Conservation (phyloP, 2,797 vertebrate genomes). For the Bryconaethiops microstoma region DNA sequence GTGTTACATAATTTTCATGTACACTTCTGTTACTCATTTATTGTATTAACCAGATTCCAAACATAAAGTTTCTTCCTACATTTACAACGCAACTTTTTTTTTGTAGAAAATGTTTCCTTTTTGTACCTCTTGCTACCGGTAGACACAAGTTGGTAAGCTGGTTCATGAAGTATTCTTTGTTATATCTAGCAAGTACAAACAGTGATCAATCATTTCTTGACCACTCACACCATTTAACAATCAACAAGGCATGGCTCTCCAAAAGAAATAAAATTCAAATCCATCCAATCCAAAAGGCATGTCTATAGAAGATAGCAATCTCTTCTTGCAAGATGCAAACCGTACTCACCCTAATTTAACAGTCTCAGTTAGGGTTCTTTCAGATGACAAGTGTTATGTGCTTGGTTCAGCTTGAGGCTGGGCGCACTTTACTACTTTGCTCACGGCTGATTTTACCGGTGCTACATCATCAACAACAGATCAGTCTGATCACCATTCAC, state of each 20-base stretch:
- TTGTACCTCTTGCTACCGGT: conserved; percentile 13
- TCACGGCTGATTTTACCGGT: background rate
- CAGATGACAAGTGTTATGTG: background rate
- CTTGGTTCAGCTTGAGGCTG: background rate
- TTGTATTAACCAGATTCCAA: conserved; percentile 52
- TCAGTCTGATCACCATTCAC: background rate
- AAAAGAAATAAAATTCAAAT: conserved; percentile 10
- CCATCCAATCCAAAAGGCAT: background rate
- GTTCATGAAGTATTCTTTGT: background rate
- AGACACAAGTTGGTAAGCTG: conserved; percentile 17
- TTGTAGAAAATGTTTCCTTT: conserved; percentile 39
- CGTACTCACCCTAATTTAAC: background rate
- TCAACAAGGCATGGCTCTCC: conserved; percentile 1
- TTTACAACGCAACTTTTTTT: conserved; percentile 49
- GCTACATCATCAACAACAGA: background rate
- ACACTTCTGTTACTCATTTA: conserved; percentile 44
- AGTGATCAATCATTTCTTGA: background rate
- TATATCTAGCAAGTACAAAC: conserved; percentile 4
- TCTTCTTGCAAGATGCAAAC: conserved; percentile 24
- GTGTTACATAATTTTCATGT: background rate
- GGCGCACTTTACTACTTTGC: no score
- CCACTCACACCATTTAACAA: background rate
- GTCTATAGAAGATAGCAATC: conserved; percentile 24
- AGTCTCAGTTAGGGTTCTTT: background rate
- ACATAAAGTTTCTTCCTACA: conserved; percentile 40